Conservation (phyloP, 2,797 vertebrate species). For the Chrysocyon brachyurus region DNA sequence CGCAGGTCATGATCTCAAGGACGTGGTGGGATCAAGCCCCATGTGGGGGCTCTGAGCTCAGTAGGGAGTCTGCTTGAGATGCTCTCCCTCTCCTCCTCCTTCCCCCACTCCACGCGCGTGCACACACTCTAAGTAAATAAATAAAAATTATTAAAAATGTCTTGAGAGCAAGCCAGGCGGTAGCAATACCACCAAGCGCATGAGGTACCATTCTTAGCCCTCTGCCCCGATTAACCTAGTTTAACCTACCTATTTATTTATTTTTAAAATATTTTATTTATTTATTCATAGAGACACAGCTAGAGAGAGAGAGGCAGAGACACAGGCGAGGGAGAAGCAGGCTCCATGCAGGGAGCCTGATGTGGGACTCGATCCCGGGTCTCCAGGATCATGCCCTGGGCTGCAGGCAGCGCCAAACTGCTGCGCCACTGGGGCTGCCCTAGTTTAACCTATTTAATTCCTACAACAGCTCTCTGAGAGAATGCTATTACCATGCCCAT, state of each 20-base stretch:
- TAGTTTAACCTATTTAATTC: not conserved
- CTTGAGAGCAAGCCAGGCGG: rapidly evolving
- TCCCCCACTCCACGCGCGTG: too few relatives aligned
- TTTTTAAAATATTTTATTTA: too few relatives aligned
- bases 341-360: too few relatives aligned
- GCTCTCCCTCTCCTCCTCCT: not conserved
- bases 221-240: not conserved
- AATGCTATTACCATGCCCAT: not conserved
- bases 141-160: not conserved
- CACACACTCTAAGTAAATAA: not conserved
- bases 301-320: too few relatives aligned
- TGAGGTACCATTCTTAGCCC: not conserved
- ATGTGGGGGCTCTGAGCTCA: not conserved
- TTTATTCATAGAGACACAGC: too few relatives aligned
- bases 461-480: not conserved
- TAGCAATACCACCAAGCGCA: rapidly evolving
- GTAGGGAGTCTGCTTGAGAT: not conserved
- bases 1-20: not conserved
- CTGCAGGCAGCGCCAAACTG: too few relatives aligned
- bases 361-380: too few relatives aligned
- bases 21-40: not conserved
- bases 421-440: too few relatives aligned
- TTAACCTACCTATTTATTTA: too few relatives aligned
- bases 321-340: too few relatives aligned
- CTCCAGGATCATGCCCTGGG: too few relatives aligned